Base-by-base conservation (phyloP, 2,797 vertebrate species). In the Intellagama lesueurii region DNA sequence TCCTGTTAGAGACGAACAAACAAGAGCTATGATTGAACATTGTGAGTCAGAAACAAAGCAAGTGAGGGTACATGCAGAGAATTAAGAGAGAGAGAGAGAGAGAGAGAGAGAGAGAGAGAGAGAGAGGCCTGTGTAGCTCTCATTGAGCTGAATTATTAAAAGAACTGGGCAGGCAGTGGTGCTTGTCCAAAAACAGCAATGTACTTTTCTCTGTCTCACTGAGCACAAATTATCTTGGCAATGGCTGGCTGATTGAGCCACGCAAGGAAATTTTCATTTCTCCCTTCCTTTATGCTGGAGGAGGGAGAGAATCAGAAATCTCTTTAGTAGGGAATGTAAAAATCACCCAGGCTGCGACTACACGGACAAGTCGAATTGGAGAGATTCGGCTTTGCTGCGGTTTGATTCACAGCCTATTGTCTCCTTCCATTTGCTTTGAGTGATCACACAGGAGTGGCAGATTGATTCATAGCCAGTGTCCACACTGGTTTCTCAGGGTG, bases 1-100 rank as follows among this genome's bases (percentile, higher is more conserved):
- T 94, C 87, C 87, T 88, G 70, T 64, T 86, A 86, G 83, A 87
- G 87, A 91, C 3, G 86, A 89, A 92, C 91, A 93, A 95, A 94
- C 91, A 87, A 32, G 12, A 83, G 35, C 76, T 86, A 88, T 90
- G 92, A 92, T 92, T 90, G 92, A 94, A 89, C 90, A 82, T 69
- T 52, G 81, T 95, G 94, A 95, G 90, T 95, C 94, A 94, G 49
- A 84, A 93, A 90, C 85, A 78, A 93, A 90, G 92, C 90, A 92
- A 89, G 93, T 92, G 68, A 64, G 80, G 84, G 87, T 86, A 0
- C 44, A 76, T 77, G 86, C 85, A 87, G 40, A 87, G 87, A 91
- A 94, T 93, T 89, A 93, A 84, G 87, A 76, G 79, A 80, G 68
- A 22, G 93, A 82, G 82, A 73, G 82, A 76, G 40, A 24, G 66